Conservation (phyloP, 64 coral and sea anemone genomes). For the Actinia equina region DNA sequence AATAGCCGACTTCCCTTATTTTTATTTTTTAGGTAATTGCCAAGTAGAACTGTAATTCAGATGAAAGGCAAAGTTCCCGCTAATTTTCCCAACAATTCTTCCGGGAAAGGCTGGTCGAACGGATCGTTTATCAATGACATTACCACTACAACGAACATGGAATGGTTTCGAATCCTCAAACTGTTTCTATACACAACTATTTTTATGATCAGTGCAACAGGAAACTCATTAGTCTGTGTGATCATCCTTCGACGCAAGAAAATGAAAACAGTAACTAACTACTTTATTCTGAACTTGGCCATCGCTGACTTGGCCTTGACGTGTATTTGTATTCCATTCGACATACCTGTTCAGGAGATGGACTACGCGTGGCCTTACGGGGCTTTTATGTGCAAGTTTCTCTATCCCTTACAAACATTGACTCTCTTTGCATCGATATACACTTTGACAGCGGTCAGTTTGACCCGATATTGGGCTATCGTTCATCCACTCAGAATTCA, state of each 20-base stretch:
- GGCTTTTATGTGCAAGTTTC: conserved; percentile 48
- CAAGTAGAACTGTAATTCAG: neutral
- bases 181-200: conserved; percentile 38
- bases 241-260: conserved; percentile 50
- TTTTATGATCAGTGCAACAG: conserved; percentile 43
- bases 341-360: conserved; percentile 47
- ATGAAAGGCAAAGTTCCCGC: neutral
- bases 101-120: neutral
- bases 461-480: conserved; percentile 65
- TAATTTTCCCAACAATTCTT: neutral
- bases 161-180: conserved; percentile 14
- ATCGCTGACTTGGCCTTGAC: conserved; percentile 56
- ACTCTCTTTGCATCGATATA: conserved; percentile 55
- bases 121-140: neutral
- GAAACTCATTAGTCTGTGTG: conserved; percentile 60
- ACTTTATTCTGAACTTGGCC: conserved; percentile 65
- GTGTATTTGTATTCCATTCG: conserved; percentile 63
- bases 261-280: conserved; percentile 61
- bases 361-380: conserved; percentile 66
- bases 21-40: neutral
- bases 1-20: neutral
- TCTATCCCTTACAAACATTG: conserved; percentile 56
- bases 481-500: conserved; percentile 48
- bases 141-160: neutral
- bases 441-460: conserved; percentile 48